phyloP scores from a whole-genome alignment of 2,888 invertebrate species.

The Trichogramma evanescens region DNA sequence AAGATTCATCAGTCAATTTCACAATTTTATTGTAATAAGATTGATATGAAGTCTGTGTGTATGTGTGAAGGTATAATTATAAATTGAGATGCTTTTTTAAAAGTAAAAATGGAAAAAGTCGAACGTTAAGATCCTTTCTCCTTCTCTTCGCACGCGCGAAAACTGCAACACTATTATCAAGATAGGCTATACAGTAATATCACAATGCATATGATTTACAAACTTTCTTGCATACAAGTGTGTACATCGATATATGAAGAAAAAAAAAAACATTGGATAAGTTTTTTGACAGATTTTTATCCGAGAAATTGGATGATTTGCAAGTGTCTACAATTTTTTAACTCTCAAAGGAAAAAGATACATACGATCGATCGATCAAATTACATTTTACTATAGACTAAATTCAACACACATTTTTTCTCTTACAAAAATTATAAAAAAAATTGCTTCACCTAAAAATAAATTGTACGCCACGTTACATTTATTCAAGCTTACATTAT shows the following conservation, averaged over 20 bases:
- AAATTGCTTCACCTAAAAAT: conserved; percentile 9
- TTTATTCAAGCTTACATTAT: too few species aligned
- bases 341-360: too few species aligned
- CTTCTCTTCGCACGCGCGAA: conserved; percentile 22
- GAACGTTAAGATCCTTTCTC: conserved; percentile 29
- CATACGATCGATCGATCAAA: neutral
- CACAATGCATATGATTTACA: conserved; percentile 46
- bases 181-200: conserved; percentile 47
- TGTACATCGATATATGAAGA: conserved; percentile 28
- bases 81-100: conserved; percentile 32
- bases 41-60: conserved; percentile 39
- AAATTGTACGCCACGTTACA: too few species aligned
- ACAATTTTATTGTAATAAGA: conserved; percentile 45
- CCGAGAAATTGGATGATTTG: too few species aligned
- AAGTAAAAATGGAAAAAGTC: conserved; percentile 45
- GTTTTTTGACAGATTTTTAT: too few species aligned
- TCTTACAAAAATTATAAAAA: conserved; percentile 22
- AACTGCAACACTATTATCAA: conserved; percentile 40
- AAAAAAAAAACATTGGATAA: conserved; percentile 9
- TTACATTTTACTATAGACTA: conserved; percentile 18
- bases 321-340: too few species aligned
- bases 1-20: conserved; percentile 28
- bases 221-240: conserved; percentile 37
- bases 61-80: conserved; percentile 46
- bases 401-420: conserved; percentile 13